Conservation (phyloP, 2,888 invertebrate species). For the Beris morrisii region DNA sequence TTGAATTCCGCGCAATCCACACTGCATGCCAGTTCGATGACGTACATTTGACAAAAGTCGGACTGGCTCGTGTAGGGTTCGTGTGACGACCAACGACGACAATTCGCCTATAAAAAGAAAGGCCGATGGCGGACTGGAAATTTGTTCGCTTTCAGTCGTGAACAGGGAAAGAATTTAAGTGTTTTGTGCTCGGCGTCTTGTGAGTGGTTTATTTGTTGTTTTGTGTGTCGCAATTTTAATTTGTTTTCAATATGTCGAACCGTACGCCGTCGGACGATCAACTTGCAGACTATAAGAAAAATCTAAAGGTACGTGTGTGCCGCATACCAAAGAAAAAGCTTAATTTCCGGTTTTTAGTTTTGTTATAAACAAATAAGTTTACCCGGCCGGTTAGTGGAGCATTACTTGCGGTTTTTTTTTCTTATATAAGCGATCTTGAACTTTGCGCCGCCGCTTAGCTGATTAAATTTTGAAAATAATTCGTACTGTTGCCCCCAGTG, state of each 20-base stretch:
- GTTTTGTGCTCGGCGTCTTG: too few species aligned
- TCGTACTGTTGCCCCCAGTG: too few species aligned
- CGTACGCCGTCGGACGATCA: constrained; percentile 67
- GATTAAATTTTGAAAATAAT: too few species aligned
- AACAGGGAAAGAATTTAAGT: neutral
- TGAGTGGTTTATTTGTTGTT: neutral
- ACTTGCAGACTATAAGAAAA: constrained; percentile 64
- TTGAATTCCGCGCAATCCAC: neutral
- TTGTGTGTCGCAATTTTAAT: neutral
- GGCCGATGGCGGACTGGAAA: constrained; percentile 8
- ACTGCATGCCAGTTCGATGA: too few species aligned
- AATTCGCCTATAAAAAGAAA: constrained; percentile 21
- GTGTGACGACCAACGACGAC: constrained; percentile 1
- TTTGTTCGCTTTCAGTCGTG: constrained; percentile 12
- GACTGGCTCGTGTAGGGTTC: neutral
- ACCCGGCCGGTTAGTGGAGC: neutral
- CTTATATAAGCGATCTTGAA: neutral
- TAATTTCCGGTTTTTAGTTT: neutral
- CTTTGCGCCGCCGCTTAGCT: neutral
- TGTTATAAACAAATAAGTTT: neutral
- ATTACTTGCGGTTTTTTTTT: constrained; percentile 6
- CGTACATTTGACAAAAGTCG: too few species aligned
- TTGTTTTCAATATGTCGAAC: constrained; percentile 54
- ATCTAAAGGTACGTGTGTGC: constrained; percentile 59
- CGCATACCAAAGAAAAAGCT: neutral